phyloP scores from a whole-genome alignment of 2,797 vertebrate species.

The Alauda arvensis region DNA sequence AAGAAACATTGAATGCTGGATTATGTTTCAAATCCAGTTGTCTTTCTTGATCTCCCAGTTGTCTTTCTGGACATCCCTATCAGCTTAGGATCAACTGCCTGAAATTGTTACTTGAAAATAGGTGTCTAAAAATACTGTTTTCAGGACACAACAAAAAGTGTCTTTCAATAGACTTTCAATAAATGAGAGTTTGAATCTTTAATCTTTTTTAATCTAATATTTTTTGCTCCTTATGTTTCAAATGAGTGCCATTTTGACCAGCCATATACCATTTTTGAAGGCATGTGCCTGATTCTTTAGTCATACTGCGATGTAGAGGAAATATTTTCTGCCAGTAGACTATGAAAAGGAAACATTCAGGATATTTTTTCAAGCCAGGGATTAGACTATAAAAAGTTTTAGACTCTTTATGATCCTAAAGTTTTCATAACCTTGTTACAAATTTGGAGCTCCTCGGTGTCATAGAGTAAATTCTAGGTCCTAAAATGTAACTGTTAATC shows the following conservation, averaged over 20 bases:
- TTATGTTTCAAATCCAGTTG: not conserved
- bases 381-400: not conserved
- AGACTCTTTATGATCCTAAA: not conserved
- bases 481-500: not conserved
- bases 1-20: rapidly evolving
- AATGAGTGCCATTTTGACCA: not conserved
- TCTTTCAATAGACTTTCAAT: too few species aligned
- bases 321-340: not conserved
- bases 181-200: not conserved
- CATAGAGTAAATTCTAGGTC: not conserved
- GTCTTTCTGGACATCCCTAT: not conserved
- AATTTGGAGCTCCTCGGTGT: not conserved
- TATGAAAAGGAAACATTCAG: not conserved
- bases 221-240: not conserved
- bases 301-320: not conserved
- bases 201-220: not conserved
- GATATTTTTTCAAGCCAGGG: not conserved
- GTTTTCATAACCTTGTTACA: not conserved
- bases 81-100: not conserved
- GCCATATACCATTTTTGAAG: rapidly evolving
- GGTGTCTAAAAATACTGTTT: not conserved
- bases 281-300: not conserved
- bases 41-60: not conserved
- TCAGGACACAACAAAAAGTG: not conserved
- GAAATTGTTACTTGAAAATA: not conserved